A percentile compares a stretch with the other conserved stretches of the same genome.
Conservation (phyloP, 2,888 invertebrate species). For the Acholoe squamosa region DNA sequence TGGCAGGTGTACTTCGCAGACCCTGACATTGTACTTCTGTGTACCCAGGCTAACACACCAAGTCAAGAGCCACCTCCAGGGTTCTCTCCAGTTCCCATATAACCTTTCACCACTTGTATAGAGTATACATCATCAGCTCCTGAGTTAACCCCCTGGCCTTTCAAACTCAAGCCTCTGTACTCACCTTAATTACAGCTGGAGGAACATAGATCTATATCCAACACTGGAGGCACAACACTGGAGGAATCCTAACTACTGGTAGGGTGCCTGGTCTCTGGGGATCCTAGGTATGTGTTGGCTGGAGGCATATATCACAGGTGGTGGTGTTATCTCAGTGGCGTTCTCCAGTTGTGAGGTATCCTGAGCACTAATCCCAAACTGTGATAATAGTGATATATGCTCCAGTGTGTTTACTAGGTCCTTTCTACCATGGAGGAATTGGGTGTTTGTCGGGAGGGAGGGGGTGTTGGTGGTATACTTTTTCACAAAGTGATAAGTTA, state of each 20-base stretch:
- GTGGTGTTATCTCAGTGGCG: constrained; percentile 9
- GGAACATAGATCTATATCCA: no score
- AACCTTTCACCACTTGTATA: no score
- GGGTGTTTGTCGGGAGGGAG: no score
- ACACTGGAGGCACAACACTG: no score
- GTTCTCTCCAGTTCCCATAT: neutral
- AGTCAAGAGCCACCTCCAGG: neutral
- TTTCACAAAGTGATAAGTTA: neutral
- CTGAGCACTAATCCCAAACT: neutral
- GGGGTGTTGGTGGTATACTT: neutral
- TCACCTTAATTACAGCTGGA: neutral
- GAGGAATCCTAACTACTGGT: no score
- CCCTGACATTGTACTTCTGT: neutral
- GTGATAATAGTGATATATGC: neutral
- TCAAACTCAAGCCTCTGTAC: neutral
- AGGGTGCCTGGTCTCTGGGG: no score
- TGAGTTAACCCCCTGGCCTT: neutral
- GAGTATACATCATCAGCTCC: no score
- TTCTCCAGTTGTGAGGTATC: constrained; percentile 20
- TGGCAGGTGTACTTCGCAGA: neutral
- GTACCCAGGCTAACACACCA: neutral
- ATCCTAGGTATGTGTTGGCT: neutral
- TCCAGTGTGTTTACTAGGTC: no score
- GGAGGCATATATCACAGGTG: neutral
- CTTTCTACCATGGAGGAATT: no score